Evolutionary conservation across 92 coral and sea anemone species (phyloP).

Genomic region (Palythoa grandiflora): DNA sequence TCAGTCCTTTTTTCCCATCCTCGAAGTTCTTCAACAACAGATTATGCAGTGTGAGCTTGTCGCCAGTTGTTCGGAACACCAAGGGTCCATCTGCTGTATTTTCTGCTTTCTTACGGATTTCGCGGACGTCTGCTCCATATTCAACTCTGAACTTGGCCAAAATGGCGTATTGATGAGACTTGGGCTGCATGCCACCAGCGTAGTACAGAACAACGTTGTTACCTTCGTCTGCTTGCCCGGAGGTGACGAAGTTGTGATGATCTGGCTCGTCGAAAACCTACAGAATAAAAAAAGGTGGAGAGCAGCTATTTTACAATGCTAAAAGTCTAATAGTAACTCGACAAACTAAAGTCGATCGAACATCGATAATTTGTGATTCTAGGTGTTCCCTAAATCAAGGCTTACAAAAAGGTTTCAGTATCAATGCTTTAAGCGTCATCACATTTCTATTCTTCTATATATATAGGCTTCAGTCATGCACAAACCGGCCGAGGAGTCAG

Average conservation of each 20-base stretch:
- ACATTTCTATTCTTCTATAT: too few relatives aligned
- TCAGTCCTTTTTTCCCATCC: slow-evolving; percentile 26
- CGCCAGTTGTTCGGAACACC: slow-evolving; percentile 41
- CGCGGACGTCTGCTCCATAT: background rate
- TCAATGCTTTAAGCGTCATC: too few relatives aligned
- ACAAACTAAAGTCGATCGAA: background rate
- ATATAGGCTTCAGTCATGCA: too few relatives aligned
- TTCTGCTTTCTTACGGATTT: background rate
- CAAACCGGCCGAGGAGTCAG: too few relatives aligned
- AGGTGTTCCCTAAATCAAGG: too few relatives aligned
- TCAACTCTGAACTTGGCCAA: background rate
- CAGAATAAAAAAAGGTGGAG: background rate
- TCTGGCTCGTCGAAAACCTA: slow-evolving; percentile 19
- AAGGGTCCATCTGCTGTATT: slow-evolving; percentile 19
- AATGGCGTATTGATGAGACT: slow-evolving; percentile 30
- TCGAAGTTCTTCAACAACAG: slow-evolving; percentile 53
- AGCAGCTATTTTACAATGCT: background rate
- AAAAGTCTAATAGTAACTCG: background rate
- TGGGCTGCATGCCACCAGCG: slow-evolving; percentile 51
- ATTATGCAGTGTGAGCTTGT: slow-evolving; percentile 39
- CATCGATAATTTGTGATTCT: background rate
- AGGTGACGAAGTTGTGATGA: slow-evolving; percentile 47
- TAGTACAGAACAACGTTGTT: slow-evolving; percentile 38
- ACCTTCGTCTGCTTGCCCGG: slow-evolving; percentile 37
- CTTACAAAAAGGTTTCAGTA: too few relatives aligned